These are phyloP conservation scores for Heterotis niloticus DNA, from an alignment of 2,113 vertebrate species.

Conservation along the genomic window DNA sequence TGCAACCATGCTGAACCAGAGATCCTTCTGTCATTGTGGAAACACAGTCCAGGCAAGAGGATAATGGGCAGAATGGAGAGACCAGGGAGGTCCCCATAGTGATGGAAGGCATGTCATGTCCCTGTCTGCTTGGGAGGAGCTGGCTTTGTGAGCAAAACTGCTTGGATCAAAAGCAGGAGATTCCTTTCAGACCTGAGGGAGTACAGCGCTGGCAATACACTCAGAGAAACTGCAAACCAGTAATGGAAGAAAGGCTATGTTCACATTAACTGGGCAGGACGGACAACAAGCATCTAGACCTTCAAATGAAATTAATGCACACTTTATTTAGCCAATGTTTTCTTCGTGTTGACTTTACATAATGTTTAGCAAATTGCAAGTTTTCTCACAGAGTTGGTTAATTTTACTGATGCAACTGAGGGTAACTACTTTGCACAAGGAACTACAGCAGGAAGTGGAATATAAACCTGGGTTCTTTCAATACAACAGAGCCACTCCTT, in stretches of 20 bases:
- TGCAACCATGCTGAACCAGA: background rate
- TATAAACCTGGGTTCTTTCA: too few species aligned
- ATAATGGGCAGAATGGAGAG: background rate
- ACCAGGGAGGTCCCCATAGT: slow-evolving; percentile 12
- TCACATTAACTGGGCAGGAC: background rate
- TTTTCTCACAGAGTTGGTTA: too few species aligned
- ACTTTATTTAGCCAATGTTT: too few species aligned
- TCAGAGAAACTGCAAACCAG: background rate
- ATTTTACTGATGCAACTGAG: too few species aligned
- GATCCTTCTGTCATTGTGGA: background rate
- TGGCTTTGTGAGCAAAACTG: slow-evolving; percentile 24
- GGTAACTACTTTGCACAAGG: too few species aligned
- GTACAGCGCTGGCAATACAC: background rate
- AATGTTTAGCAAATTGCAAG: too few species aligned
- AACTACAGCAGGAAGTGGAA: too few species aligned
- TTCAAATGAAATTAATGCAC: too few species aligned
- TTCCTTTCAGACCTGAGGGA: slow-evolving; percentile 21
- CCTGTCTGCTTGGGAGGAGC: slow-evolving; percentile 4
- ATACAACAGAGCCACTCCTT: too few species aligned
- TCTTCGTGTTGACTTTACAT: too few species aligned
- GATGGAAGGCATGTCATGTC: slow-evolving; percentile 26
- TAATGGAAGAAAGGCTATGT: background rate
- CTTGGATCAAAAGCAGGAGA: slow-evolving; percentile 18
- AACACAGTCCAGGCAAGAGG: background rate
- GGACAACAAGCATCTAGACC: background rate